Evolutionary conservation across 1,140 invertebrate species (phyloP), one percentile per base, ranked within the genome.

Genomic region (Penaeus chinensis): DNA sequence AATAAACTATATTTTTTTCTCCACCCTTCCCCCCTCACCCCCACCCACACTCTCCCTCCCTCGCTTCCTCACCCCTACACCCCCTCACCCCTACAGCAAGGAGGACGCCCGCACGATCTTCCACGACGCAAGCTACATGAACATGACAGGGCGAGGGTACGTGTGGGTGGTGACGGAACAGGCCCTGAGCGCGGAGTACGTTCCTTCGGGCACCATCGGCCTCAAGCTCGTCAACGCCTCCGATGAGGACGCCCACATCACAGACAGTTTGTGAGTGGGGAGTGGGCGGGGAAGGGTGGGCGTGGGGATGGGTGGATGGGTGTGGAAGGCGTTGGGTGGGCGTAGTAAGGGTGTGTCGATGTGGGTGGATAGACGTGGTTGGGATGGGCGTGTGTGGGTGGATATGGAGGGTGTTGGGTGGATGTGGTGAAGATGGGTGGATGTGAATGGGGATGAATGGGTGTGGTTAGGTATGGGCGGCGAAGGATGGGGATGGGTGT

Each of bases 161-260:
- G 98, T 98, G n/a, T 99, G 98, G 98, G 95, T 99, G 91, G 97
- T 99, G 7, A 98, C 97, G 3, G 98, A 99, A 92, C 97, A 99
- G 92, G 97, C 97, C 8, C 93, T 99, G 89, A 94, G 95, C 89
- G 96, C 97, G 27, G 93, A 94, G 37, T 98, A 98, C 92, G 95
- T 95, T 69, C 97, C 97, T 2, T 95, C 96, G 92, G 98, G 98
- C 79, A 94, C 97, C 19, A 93, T 99, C 18, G 98, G 97, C 7
- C 92, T 99, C 65, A 94, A 96, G 91, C 93, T 99, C 37, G 96
- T 97, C 32, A 97, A 98, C 92, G 95, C 96, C 1, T 96, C 95
- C 8, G 95, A 97, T 92, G 97, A 98, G 93, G 95, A 95, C 90
- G 95, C 95, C 62, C 97, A 98, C 91, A 98, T 98, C 89, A 94